Conservation (phyloP, 2,113 vertebrate genomes). For the Ciconia stormi region DNA sequence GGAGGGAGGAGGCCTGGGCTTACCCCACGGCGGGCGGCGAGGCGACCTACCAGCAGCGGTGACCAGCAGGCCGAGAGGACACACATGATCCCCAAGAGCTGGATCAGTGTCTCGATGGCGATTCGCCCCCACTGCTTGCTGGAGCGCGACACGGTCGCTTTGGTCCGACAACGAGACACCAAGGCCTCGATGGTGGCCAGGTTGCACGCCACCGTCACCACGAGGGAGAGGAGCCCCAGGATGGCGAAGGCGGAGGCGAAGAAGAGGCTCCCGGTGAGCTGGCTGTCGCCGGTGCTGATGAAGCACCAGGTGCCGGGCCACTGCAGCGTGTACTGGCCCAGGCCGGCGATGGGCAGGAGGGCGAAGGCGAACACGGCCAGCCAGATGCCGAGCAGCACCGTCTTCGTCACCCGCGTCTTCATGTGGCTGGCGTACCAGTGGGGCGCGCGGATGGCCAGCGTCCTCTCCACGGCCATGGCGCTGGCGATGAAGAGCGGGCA, state of each 20-base stretch:
- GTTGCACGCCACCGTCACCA: conserved; percentile 88
- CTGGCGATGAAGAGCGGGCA: conserved; percentile 91
- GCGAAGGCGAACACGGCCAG: conserved; percentile 80
- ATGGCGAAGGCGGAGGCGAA: conserved; percentile 87
- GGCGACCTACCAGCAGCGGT: conserved; percentile 88
- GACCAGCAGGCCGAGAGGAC: conserved; percentile 93
- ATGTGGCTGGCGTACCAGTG: conserved; percentile 94
- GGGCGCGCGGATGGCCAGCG: conserved; percentile 88
- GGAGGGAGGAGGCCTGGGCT: no score
- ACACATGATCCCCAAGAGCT: conserved; percentile 94
- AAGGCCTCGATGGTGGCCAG: conserved; percentile 88
- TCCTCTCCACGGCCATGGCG: conserved; percentile 91
- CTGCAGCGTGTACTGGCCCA: conserved; percentile 87
- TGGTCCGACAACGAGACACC: conserved; percentile 83
- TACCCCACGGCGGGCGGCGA: accelerated
- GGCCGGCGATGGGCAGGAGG: conserved; percentile 84
- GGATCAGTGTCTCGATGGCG: conserved; percentile 90
- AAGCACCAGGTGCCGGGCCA: conserved; percentile 99
- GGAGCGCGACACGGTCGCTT: conserved; percentile 71
- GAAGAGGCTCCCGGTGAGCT: conserved; percentile 71
- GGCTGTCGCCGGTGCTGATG: conserved; percentile 75
- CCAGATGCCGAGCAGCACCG: conserved; percentile 80
- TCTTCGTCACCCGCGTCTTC: conserved; percentile 83
- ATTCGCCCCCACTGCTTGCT: conserved; percentile 90
- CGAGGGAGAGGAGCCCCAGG: conserved; percentile 85